Percentiles rank a stretch among this genome's conserved stretches.
Evolutionary conservation across 1,140 invertebrate species (phyloP).

Genomic region (Sycophila sp.): DNA sequence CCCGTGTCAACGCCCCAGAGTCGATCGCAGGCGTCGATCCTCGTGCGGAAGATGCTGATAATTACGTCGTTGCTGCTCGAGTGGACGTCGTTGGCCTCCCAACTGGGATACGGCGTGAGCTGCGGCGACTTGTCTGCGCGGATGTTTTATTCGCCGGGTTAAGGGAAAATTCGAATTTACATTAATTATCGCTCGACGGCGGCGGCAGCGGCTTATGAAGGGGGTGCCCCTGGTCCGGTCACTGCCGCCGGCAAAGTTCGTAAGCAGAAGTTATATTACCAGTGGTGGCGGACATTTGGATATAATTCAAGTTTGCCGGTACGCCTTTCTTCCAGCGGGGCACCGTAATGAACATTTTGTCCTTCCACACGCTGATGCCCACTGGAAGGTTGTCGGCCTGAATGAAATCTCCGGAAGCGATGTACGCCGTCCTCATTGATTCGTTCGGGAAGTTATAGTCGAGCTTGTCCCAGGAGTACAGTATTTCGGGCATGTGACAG

Average conservation of each 20-base stretch:
- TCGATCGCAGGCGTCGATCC: slow-evolving; percentile 76
- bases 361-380: slow-evolving; percentile 77
- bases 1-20: slow-evolving; percentile 82
- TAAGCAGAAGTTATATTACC: slow-evolving; percentile 36
- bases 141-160: background rate
- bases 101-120: slow-evolving; percentile 77
- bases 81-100: slow-evolving; percentile 70
- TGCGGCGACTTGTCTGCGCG: slow-evolving; percentile 68
- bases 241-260: background rate
- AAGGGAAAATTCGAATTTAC: background rate
- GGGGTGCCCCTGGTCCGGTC: background rate
- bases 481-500: slow-evolving; percentile 62
- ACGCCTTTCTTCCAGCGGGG: slow-evolving; percentile 81
- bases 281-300: slow-evolving; percentile 61
- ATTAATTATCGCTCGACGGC: background rate
- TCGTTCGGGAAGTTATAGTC: slow-evolving; percentile 76
- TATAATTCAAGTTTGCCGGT: slow-evolving; percentile 76
- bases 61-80: slow-evolving; percentile 67
- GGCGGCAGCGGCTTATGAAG: background rate
- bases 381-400: slow-evolving; percentile 78
- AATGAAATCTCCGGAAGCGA: slow-evolving; percentile 72
- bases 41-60: slow-evolving; percentile 75
- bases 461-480: slow-evolving; percentile 75
- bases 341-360: slow-evolving; percentile 82
- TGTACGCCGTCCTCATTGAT: slow-evolving; percentile 69